These are phyloP conservation scores for Galerucella calmariensis DNA, from an alignment of 2,888 invertebrate genomes.

Conservation along the genomic window DNA sequence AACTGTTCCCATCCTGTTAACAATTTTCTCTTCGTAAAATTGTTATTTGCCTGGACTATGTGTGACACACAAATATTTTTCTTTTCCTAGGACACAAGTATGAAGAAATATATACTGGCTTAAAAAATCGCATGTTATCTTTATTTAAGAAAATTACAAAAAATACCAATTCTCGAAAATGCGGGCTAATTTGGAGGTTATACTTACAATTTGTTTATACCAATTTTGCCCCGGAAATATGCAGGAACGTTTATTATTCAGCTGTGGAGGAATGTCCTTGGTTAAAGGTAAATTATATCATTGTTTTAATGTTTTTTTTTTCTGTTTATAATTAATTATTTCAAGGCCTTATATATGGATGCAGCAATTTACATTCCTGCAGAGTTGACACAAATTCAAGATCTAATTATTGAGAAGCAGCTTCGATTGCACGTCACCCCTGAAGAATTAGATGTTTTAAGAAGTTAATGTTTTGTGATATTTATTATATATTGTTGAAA, in stretches of 20 bases:
- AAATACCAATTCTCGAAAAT: constrained; percentile 63
- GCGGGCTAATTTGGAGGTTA: constrained; percentile 73
- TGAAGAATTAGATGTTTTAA: constrained; percentile 77
- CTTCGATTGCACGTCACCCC: constrained; percentile 80
- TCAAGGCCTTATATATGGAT: constrained; percentile 72
- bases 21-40: too few relatives aligned
- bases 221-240: constrained; percentile 59
- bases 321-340: constrained; percentile 41
- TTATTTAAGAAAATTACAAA: constrained; percentile 60
- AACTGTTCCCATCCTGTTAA: too few relatives aligned
- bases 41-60: too few relatives aligned
- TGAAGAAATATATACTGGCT: constrained; percentile 50
- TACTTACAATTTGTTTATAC: constrained; percentile 71
- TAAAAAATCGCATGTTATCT: constrained; percentile 60
- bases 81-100: constrained; percentile 53
- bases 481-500: neutral
- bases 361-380: constrained; percentile 74
- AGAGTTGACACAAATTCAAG: constrained; percentile 76
- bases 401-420: constrained; percentile 80
- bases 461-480: constrained; percentile 60
- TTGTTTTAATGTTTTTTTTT: neutral
- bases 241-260: constrained; percentile 65
- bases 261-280: constrained; percentile 74
- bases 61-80: neutral
- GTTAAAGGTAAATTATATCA: constrained; percentile 67